A percentile compares a stretch with the other conserved stretches of the same genome.
Conservation (phyloP, 2,888 invertebrate species). For the Tanytarsus gracilentus region DNA sequence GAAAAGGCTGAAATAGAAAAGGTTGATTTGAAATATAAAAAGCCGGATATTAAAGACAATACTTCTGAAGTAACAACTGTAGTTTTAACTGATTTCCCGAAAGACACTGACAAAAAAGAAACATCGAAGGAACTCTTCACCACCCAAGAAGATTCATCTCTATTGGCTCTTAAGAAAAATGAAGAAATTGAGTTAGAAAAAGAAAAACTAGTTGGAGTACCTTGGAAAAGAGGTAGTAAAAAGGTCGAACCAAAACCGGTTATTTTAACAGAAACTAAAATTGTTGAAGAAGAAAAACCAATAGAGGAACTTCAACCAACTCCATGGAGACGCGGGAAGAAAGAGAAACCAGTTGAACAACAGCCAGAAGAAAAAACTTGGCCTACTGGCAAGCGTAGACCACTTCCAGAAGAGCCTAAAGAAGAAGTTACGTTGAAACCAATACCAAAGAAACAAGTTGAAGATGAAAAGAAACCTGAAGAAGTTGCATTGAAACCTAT, state of each 20-base stretch:
- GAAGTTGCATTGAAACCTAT: conserved; percentile 44
- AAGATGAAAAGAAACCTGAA: conserved; percentile 37
- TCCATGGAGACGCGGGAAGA: conserved; percentile 34
- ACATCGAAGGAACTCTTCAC: no score
- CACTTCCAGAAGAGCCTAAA: conserved; percentile 39
- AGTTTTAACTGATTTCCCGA: conserved; percentile 33
- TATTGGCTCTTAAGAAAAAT: conserved; percentile 39
- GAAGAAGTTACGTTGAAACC: conserved; percentile 48
- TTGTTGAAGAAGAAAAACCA: conserved; percentile 34
- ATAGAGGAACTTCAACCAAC: conserved; percentile 27
- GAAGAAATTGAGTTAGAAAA: conserved; percentile 37
- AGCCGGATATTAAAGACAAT: conserved; percentile 34
- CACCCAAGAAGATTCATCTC: conserved; percentile 40
- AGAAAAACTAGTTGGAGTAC: conserved; percentile 33
- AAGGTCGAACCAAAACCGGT: conserved; percentile 31
- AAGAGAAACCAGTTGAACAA: conserved; percentile 37
- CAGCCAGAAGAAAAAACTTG: conserved; percentile 37
- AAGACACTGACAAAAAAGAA: conserved; percentile 27
- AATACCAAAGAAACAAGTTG: conserved; percentile 38
- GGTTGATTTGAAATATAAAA: conserved; percentile 39
- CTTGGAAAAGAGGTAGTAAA: conserved; percentile 42
- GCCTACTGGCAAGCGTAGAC: conserved; percentile 38
- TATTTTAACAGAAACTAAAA: background rate
- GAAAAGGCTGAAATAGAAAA: conserved; percentile 46
- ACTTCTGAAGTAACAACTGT: conserved; percentile 35